Evolutionary conservation across 2,113 vertebrate species (phyloP).

Genomic region (Willisornis vidua): DNA sequence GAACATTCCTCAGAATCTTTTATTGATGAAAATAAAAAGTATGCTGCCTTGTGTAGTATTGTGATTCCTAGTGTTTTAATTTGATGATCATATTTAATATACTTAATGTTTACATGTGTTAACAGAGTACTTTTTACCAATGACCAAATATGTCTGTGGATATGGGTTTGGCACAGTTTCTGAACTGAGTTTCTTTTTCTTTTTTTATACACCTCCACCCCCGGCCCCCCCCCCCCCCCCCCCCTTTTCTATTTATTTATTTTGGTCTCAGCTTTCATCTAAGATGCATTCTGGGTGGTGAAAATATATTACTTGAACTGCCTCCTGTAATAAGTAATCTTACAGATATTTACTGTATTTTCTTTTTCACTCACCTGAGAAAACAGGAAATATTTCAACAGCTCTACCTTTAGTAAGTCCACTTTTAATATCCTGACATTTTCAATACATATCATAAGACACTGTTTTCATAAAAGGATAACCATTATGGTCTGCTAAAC

Average conservation of each 20-base stretch:
- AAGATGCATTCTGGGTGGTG: neutral
- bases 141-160: too few species aligned
- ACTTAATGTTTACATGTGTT: neutral
- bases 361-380: neutral
- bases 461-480: neutral
- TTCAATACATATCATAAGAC: neutral
- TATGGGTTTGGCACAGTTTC: neutral
- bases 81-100: neutral
- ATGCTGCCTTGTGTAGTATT: neutral
- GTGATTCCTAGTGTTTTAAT: neutral
- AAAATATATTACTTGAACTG: neutral
- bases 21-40: neutral
- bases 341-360: neutral
- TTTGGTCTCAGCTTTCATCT: neutral
- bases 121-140: neutral
- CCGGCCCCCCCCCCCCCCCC: rapidly evolving
- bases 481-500: neutral
- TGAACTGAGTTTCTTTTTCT: neutral
- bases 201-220: too few species aligned
- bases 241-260: neutral
- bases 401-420: neutral
- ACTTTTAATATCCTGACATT: neutral
- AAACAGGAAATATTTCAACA: neutral
- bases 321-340: neutral
- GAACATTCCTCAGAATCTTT: neutral